Evolutionary conservation across 2,888 invertebrate genomes (phyloP).

Genomic region (Epirrhoe tristata): DNA sequence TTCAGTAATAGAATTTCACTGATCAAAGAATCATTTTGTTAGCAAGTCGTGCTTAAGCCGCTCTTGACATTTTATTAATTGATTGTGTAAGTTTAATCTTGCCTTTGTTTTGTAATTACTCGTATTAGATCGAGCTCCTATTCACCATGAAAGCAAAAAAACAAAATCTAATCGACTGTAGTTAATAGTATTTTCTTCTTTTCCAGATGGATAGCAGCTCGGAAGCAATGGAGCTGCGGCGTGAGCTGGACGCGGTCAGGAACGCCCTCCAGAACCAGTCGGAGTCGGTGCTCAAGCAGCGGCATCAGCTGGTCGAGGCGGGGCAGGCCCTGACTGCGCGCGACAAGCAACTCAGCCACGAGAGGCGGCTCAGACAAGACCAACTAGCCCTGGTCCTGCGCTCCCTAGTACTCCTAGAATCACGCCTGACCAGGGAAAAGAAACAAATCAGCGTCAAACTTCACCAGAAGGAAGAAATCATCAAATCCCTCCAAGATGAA

Average conservation of each 20-base stretch:
- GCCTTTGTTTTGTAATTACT: conserved; percentile 28
- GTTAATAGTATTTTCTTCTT: conserved; percentile 48
- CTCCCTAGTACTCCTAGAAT: conserved; percentile 89
- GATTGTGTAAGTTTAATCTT: conserved; percentile 47
- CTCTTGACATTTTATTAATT: conserved; percentile 70
- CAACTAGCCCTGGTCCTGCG: conserved; percentile 89
- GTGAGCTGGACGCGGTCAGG: conserved; percentile 88
- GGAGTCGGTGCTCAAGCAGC: conserved; percentile 87
- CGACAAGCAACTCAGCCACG: conserved; percentile 86
- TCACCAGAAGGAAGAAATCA: conserved; percentile 89
- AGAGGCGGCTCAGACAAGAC: conserved; percentile 87
- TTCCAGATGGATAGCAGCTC: conserved; percentile 89
- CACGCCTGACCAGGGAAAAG: conserved; percentile 90
- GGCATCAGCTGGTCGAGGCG: conserved; percentile 88
- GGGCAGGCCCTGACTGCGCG: conserved; percentile 86
- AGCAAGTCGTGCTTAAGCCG: conserved; percentile 57
- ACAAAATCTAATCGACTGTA: conserved; percentile 4
- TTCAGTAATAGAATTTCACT: conserved; percentile 48
- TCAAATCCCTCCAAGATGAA: conserved; percentile 89
- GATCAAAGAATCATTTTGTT: conserved; percentile 52
- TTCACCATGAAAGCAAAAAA: not conserved
- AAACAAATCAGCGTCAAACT: conserved; percentile 88
- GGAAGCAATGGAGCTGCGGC: conserved; percentile 84
- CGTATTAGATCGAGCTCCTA: not conserved
- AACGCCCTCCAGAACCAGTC: conserved; percentile 88